Evolutionary conservation across 1,140 invertebrate genomes (phyloP), one percentile per base, ranked within the genome.

Genomic region (Stratiolaelaps scimitus): DNA sequence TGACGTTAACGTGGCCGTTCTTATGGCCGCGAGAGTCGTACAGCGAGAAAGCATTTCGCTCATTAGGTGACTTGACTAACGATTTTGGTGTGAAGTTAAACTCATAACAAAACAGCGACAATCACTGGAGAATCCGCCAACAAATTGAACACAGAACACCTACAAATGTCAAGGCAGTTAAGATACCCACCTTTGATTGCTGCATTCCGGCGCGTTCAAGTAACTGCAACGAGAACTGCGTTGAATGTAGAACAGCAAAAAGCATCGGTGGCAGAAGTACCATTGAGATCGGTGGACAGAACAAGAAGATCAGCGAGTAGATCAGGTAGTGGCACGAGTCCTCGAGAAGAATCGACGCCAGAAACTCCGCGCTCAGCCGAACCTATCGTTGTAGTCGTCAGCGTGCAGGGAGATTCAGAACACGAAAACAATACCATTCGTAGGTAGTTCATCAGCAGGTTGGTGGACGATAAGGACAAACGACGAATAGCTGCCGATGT

Each of bases 261-360:
- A 60, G 53, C n/a, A 23, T 17, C 20, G 53, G 53, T 26, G 53
- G 53, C 10, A 23, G 15, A 17, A 60, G 53, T 2, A 60, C 34
- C 53, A 60, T 34, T 2, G 53, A 60, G 15, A 60, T 34, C 4
- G 53, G 53, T 5, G 53, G 53, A 60, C 53, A 60, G 23, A 2
- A 60, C 26, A 26, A 60, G 23, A 60, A 60, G 23, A 60, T 29
- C 15, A 60, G 26, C 53, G 53, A 60, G 34, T 60, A 60, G 53
- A 60, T 29, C 26, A 60, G 23, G 20, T 60, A 60, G 34, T 60
- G 53, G 53, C 26, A 60, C 1, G 53, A 60, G 34, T 60, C 53
- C 20, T 60, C 53, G 53, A 34, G 15, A 15, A 60, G 15, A 34
- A 60, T 26, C 4, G 26, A 15, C 4, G 15, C 23, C 23, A 60